phyloP scores from a whole-genome alignment of 2,797 vertebrate genomes.

The Balearica regulorum region DNA sequence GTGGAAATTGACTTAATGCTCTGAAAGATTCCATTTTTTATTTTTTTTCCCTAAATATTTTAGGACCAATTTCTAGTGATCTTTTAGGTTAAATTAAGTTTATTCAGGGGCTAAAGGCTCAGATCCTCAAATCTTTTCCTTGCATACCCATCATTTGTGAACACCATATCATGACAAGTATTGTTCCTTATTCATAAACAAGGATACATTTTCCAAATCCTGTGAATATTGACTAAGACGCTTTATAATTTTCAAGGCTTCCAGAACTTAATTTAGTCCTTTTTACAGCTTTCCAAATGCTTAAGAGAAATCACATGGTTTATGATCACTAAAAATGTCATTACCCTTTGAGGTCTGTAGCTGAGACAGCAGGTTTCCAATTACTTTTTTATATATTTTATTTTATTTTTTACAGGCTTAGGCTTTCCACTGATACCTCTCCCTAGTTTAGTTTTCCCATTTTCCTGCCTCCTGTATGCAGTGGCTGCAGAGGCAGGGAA shows the following conservation, averaged over 20 bases:
- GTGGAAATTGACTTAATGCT: background rate
- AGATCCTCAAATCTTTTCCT: background rate
- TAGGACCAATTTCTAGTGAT: background rate
- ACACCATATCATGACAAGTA: background rate
- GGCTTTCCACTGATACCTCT: background rate
- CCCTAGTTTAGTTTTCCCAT: background rate
- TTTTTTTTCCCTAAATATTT: background rate
- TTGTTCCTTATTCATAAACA: background rate
- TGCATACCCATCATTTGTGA: background rate
- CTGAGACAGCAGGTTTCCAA: background rate
- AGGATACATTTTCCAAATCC: background rate
- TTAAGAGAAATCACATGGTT: background rate
- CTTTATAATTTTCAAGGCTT: background rate
- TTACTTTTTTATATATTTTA: too few species aligned
- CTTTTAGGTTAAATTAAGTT: background rate
- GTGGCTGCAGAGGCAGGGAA: background rate
- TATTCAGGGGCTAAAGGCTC: background rate
- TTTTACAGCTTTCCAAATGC: background rate
- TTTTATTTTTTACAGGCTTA: background rate
- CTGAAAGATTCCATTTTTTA: background rate
- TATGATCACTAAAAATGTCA: background rate
- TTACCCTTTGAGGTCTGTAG: background rate
- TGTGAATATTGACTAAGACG: background rate
- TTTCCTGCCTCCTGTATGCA: background rate
- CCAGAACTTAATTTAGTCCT: background rate